Base-by-base conservation (phyloP, 2,888 invertebrate genomes). In the Drosophila bunnanda region DNA sequence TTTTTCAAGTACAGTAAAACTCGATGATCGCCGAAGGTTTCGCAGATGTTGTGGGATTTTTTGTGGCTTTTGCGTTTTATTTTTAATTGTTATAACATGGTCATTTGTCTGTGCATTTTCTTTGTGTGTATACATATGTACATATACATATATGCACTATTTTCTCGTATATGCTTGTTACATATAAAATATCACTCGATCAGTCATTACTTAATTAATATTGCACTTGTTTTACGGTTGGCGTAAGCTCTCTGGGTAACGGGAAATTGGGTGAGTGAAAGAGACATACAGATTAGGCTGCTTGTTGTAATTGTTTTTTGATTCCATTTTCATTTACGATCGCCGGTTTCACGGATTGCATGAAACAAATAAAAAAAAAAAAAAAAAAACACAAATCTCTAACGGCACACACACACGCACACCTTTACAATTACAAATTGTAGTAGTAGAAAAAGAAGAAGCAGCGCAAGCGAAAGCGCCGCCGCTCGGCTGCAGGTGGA, bases 391-490 rank as follows among this genome's bases (percentile, higher is more conserved):
- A 75, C 81, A 78, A 80, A 83, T 71, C 71, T 78, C 66, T 82
- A 83, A 83, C 81, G 87, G 81, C 73, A 73, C 67, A 69, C 58
- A 69, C 58, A 25, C 56, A 28, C 50, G 20, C 57, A 55, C 28
- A 68, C 61, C 41, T 15, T 34, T 50, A 10, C 34, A 52, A 34
- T 20, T 34, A 52, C 20, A 15, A 54, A 15, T 34, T 34, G 54
- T 17, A 20, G 20, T 22, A 54, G 15, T 22, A 50, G 54, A 10
- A 30, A 60, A 52, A 46, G 54, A 44, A 52, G 58, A 28, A 59
- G 52, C 25, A 65, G 65, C 79, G 57, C 68, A 79, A 83, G 81
- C 88, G 85, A 87, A 87, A 82, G 82, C 88, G 85, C 57, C 64
- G 79, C 54, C 60, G 52, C 67, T 57, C 62, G 10, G 34, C 1